phyloP scores from a whole-genome alignment of 2,888 invertebrate genomes.

The Drosophila mercatorum region DNA sequence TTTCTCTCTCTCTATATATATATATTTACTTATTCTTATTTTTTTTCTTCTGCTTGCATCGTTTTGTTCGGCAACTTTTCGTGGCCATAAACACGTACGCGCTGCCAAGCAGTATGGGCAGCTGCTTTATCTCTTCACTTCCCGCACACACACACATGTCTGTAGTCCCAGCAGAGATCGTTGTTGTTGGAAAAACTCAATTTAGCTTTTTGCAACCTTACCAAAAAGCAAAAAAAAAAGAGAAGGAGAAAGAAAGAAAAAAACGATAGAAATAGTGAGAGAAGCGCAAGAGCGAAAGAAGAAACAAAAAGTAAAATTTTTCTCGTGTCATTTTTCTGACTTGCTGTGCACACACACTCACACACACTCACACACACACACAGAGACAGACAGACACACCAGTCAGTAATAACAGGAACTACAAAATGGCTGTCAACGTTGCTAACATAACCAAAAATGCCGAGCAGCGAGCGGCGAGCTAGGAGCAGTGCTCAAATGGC shows the following conservation, averaged over 20 bases:
- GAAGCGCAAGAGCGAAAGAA: constrained; percentile 31
- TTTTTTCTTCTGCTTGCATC: constrained; percentile 32
- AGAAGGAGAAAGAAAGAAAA: constrained; percentile 4
- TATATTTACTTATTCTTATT: constrained; percentile 13
- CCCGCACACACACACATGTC: constrained; percentile 14
- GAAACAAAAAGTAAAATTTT: constrained; percentile 52
- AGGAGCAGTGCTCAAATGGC: constrained; percentile 43
- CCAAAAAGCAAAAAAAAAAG: constrained; percentile 36
- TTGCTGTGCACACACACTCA: constrained; percentile 65
- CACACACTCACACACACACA: constrained; percentile 6
- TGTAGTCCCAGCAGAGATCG: constrained; percentile 53
- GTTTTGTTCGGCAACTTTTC: constrained; percentile 74
- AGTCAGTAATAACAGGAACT: constrained; percentile 33
- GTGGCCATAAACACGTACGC: constrained; percentile 77
- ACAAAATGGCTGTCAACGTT: constrained; percentile 71
- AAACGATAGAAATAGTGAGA: constrained; percentile 22
- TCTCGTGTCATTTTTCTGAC: constrained; percentile 67
- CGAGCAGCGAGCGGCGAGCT: constrained; percentile 24
- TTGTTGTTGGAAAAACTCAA: constrained; percentile 76
- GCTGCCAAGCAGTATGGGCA: constrained; percentile 61
- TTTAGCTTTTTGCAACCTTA: constrained; percentile 77
- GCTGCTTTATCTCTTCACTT: constrained; percentile 62
- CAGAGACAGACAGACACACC: constrained; percentile 3
- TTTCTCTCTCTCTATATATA: too few relatives aligned
- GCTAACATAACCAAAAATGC: constrained; percentile 43